phyloP scores from a whole-genome alignment of 2,888 invertebrate genomes.

The Sceliomorpha sp. region DNA sequence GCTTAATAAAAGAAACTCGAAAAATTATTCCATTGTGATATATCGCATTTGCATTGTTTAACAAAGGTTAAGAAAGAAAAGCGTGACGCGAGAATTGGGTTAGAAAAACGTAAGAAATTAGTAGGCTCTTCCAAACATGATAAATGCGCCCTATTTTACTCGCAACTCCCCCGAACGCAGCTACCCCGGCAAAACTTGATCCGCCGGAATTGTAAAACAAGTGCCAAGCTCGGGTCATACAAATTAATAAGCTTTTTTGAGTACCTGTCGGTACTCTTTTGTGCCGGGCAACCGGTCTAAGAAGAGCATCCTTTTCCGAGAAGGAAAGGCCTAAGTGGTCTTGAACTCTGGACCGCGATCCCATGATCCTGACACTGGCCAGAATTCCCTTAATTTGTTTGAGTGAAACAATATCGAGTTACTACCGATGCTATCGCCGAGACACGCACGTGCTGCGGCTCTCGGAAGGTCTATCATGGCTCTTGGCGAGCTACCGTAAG shows the following conservation, averaged over 20 bases:
- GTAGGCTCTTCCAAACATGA: too few species aligned
- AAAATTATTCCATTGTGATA: too few species aligned
- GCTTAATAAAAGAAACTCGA: too few species aligned
- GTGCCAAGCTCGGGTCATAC: conserved; percentile 11
- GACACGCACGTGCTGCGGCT: conserved; percentile 73
- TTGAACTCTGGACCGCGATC: conserved; percentile 67
- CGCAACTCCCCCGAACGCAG: too few species aligned
- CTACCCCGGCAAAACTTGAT: too few species aligned
- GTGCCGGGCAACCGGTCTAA: conserved; percentile 38
- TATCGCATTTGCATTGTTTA: too few species aligned
- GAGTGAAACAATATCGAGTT: conserved; percentile 79
- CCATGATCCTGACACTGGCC: conserved; percentile 60
- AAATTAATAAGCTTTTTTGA: conserved; percentile 29
- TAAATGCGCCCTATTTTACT: too few species aligned
- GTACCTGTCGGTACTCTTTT: conserved; percentile 22
- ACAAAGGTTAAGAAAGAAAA: too few species aligned
- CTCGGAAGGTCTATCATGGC: conserved; percentile 68
- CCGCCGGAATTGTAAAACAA: conserved; percentile 4
- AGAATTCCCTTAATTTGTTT: conserved; percentile 76
- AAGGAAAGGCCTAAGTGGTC: conserved; percentile 66
- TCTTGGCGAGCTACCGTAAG: conserved; percentile 70
- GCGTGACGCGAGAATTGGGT: too few species aligned
- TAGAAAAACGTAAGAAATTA: too few species aligned
- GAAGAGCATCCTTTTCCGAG: conserved; percentile 62
- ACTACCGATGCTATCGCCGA: conserved; percentile 73